Base-by-base conservation (phyloP, 2,888 invertebrate genomes). In the Proisotoma minuta region DNA sequence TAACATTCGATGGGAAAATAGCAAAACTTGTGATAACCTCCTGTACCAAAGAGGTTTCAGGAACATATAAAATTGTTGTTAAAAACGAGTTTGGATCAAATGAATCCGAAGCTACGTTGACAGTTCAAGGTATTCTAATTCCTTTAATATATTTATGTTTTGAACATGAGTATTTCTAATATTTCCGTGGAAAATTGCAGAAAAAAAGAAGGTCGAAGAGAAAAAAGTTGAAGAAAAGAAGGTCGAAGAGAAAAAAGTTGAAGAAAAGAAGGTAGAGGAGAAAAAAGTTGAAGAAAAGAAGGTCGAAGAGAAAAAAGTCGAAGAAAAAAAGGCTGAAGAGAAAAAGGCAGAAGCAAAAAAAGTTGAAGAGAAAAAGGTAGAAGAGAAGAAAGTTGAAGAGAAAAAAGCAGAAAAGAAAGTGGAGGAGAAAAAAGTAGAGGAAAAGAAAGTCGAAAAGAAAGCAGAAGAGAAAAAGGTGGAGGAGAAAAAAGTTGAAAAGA, bases 11-110 rank as follows among this genome's bases (percentile, higher is more conserved):
- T 76, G 92, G 92, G 23, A 86, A 85, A 54, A 87, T 85, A 40
- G 87, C 91, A 15, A 85, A 87, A 66, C 80, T 96, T 10, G 86
- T 85, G 65, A 89, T 96, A 71, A 85, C 84, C 69, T 87, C 88
- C 49, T 84, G 87, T 58, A 83, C 83, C n/a, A 78, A 81, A 49
- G 88, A 89, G 75, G 86, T 87, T 76, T 82, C 86, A 3, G 92
- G 91, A 47, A 85, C 85, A 54, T 95, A 93, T 79, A 87, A 85
- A 75, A 86, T 94, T 48, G 86, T 91, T 26, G 88, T 96, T 58
- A 87, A 85, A 75, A 98, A 97, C 77, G 91, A 94, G 77, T 87
- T 86, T 74, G 98, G 98, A 54, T 87, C 89, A 77, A 94, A 91
- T 74, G 89, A 91, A 76, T 89, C 90, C 1, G 85, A 86, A 49